phyloP scores from a whole-genome alignment of 1,140 invertebrate species.

The Bombyx mandarina region DNA sequence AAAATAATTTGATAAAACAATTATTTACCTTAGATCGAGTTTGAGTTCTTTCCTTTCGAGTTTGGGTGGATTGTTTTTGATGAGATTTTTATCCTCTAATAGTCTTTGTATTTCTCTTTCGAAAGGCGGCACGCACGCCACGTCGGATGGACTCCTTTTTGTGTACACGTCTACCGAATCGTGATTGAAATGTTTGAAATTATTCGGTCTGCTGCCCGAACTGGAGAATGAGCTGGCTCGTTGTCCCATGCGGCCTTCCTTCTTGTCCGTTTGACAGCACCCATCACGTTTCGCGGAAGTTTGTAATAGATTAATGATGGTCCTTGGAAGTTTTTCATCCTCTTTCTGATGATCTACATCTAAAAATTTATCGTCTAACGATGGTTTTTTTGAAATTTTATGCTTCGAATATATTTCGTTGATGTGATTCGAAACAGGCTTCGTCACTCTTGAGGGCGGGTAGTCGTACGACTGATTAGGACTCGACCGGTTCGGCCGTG shows the following conservation, averaged over 20 bases:
- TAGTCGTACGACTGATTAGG: constrained; percentile 47
- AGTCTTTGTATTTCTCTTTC: constrained; percentile 82
- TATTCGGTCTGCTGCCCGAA: constrained; percentile 61
- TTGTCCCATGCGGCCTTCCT: constrained; percentile 58
- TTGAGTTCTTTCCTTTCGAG: constrained; percentile 71
- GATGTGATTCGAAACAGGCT: constrained; percentile 42
- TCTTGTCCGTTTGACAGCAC: constrained; percentile 76
- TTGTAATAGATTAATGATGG: constrained; percentile 66
- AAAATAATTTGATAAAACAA: background rate
- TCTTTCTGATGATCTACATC: constrained; percentile 62
- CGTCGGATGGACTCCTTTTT: constrained; percentile 61
- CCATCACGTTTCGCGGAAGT: constrained; percentile 73
- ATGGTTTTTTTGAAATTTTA: constrained; percentile 55
- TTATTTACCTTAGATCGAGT: constrained; percentile 53
- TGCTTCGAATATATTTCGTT: constrained; percentile 57
- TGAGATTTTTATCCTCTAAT: constrained; percentile 78
- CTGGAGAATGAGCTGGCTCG: constrained; percentile 66
- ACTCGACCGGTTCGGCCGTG: constrained; percentile 50
- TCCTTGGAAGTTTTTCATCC: constrained; percentile 65
- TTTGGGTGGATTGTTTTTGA: constrained; percentile 73
- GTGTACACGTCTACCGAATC: constrained; percentile 62
- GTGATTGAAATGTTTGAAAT: constrained; percentile 65
- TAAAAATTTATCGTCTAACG: constrained; percentile 55
- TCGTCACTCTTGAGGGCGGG: constrained; percentile 45
- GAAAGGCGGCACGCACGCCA: constrained; percentile 74